Evolutionary conservation across 2,113 vertebrate species (phyloP), one percentile per base, ranked within the genome.

Genomic region (Pagrus major): DNA sequence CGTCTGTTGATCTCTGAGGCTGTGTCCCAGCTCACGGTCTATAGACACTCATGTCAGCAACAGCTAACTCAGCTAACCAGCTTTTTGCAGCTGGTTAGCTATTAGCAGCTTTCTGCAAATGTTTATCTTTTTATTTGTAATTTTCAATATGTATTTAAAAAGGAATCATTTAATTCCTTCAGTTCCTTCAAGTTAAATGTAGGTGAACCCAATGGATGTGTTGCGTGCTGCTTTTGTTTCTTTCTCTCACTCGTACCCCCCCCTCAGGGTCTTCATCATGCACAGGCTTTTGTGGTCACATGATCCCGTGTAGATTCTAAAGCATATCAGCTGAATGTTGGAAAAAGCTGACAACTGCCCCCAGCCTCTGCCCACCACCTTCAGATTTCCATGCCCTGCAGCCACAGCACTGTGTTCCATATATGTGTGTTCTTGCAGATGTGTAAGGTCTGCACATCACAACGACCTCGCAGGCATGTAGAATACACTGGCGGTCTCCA

Each of bases 401-500:
- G 80, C 63, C 33, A 64, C 3, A 20, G 37, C 9, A 20, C 59
- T 41, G 52, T 33, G 51, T 70, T 52, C 44, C 18, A 64, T 71
- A 69, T 76, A 54, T 74, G 54, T 70, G 76, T 74, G 42, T 44
- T 81, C 35, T 47, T 78, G 49, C 64, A 74, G 41, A 78, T 69
- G 55, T 72, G 61, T 55, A 58, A 54, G 33, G 39, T 56, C 64
- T 67, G n/a, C 41, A 69, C 63, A 42, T 39, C 21, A 39, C 59
- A 69, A 3, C 54, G 27, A 35, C 68, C 77, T 72, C 39, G n/a
- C 49, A 58, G 73, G 16, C 41, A 41, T 66, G 54, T 27, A 25
- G 35, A 58, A 41, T 54, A 44, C 25, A 56, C 44, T 61, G 46
- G 41, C 5, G 3, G 39, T 49, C 37, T 55, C 71, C 7, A 5